phyloP scores from a whole-genome alignment of 2,113 vertebrate genomes.

The Nettapus auritus region DNA sequence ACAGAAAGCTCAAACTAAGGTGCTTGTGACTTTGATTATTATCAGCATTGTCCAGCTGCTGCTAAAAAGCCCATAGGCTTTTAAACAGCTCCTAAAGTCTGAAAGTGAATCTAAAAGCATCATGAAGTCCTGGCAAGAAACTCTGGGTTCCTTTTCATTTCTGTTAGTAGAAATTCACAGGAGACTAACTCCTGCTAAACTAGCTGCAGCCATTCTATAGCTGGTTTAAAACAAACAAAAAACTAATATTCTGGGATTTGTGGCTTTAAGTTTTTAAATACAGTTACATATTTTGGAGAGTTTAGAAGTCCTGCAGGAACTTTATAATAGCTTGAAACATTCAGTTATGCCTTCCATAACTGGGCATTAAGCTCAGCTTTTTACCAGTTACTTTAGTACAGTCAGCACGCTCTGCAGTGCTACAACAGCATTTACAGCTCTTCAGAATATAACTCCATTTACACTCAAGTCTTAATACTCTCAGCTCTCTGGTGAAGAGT shows the following conservation, averaged over 20 bases:
- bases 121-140: background rate
- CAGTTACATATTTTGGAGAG: background rate
- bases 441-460: background rate
- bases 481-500: background rate
- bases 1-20: rapidly evolving
- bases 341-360: background rate
- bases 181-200: background rate
- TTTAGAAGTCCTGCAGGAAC: background rate
- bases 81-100: background rate
- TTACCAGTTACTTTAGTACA: background rate
- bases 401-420: background rate
- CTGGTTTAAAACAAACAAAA: background rate
- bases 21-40: too few species aligned
- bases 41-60: background rate
- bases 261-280: background rate
- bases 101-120: background rate
- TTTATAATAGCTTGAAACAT: background rate
- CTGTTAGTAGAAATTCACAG: background rate
- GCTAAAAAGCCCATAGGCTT: background rate
- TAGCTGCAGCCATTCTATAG: background rate
- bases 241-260: too few species aligned
- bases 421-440: background rate
- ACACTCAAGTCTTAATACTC: background rate
- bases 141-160: background rate
- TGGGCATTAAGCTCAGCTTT: background rate